Evolutionary conservation across 2,888 invertebrate species (phyloP), one percentile per base, ranked within the genome.

Genomic region (Sylvicola fuscatus): DNA sequence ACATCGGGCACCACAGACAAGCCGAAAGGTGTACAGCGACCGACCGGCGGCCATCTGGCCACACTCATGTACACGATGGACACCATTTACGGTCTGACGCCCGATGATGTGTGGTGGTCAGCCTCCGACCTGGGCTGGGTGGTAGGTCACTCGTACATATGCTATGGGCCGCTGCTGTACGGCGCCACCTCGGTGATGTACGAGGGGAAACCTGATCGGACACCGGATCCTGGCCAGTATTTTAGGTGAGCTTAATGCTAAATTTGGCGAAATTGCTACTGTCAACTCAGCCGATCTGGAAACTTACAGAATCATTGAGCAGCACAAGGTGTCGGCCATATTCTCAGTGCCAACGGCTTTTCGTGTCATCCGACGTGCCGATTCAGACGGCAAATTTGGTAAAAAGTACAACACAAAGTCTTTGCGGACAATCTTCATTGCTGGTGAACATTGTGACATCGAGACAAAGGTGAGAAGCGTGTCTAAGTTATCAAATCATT

Each of bases 201-300:
- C 49, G 83, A 93, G 57, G 93, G 93, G 3, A 93, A 93, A 52
- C 93, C 92, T 0, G 89, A 92, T 46, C 73, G 90, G 40, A 93
- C 92, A 0, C 92, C 92, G 0, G 84, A 92, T 56, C 79, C 90
- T 3, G 81, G 82, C 28, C 82, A 86, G 52, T 92, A 87, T 60
- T 92, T 87, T 54, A 72, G 84, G 82, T 81, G 51, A 46, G 36
- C 33, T n/a, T n/a, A n/a, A n/a, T n/a, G n/a, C n/a, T n/a, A n/a
- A n/a, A n/a, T n/a, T n/a, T n/a, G n/a, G n/a, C n/a, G n/a, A n/a
- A n/a, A n/a, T n/a, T n/a, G n/a, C n/a, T n/a, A n/a, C n/a, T n/a
- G n/a, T n/a, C n/a, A n/a, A n/a, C n/a, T n/a, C n/a, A n/a, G n/a
- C n/a, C n/a, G n/a, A n/a, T n/a, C n/a, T n/a, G n/a, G n/a, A n/a